A percentile compares a stretch with the other conserved stretches of the same genome.
Evolutionary conservation across 2,888 invertebrate species (phyloP).

Genomic region (Scaptomyza flava): DNA sequence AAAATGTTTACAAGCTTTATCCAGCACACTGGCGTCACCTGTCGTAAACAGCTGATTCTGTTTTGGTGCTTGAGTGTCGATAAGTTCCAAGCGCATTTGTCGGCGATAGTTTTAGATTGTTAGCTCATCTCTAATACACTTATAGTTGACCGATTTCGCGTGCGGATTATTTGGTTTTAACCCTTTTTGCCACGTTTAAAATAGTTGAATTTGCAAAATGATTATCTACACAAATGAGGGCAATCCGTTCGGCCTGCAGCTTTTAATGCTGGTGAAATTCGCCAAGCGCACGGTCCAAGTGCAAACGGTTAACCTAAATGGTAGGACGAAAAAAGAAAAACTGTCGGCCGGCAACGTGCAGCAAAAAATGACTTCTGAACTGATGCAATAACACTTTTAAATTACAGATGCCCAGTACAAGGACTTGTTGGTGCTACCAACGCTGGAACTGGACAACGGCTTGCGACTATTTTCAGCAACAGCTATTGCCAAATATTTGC

Average conservation of each 20-base stretch:
- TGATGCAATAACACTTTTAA: conserved; percentile 59
- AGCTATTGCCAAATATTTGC: conserved; percentile 88
- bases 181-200: conserved; percentile 71
- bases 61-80: conserved; percentile 12
- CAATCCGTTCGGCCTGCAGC: conserved; percentile 91
- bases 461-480: conserved; percentile 89
- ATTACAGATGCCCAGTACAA: conserved; percentile 85
- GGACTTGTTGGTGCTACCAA: conserved; percentile 88
- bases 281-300: conserved; percentile 87
- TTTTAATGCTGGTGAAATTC: conserved; percentile 89
- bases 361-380: conserved; percentile 7
- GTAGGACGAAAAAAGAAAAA: conserved; percentile 83
- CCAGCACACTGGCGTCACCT: conserved; percentile 27
- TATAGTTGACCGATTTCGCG: conserved; percentile 42
- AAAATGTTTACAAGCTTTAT: conserved; percentile 19
- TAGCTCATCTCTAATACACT: conserved; percentile 11
- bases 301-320: conserved; percentile 87
- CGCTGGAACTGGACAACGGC: conserved; percentile 87
- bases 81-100: not conserved
- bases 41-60: conserved; percentile 36
- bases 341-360: conserved; percentile 50
- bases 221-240: conserved; percentile 90
- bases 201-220: conserved; percentile 84
- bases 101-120: conserved; percentile 10
- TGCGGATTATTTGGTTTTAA: conserved; percentile 40